A percentile compares a stretch with the other conserved stretches of the same genome.
Conservation (phyloP, 2,113 vertebrate species). For the Heteronetta atricapilla region DNA sequence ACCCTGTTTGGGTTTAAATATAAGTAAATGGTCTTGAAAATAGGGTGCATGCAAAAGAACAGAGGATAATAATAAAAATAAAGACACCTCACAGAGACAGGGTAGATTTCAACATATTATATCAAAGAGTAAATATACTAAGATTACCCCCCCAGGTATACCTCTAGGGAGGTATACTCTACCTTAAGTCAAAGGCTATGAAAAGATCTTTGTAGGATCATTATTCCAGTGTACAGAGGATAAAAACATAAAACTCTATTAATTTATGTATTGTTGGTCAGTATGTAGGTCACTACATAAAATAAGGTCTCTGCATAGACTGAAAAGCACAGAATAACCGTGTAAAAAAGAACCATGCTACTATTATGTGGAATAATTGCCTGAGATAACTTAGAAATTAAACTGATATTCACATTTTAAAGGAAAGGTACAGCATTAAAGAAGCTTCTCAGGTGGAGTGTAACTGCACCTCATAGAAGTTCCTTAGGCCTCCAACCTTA, state of each 20-base stretch:
- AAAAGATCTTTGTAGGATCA: neutral
- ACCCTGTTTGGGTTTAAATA: neutral
- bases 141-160: neutral
- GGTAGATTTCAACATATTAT: neutral
- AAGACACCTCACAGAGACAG: neutral
- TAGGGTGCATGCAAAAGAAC: neutral
- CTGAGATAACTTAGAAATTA: no score
- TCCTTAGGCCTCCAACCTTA: no score
- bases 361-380: no score
- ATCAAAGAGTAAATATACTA: neutral
- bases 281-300: neutral
- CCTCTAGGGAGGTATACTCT: neutral
- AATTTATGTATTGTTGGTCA: neutral
- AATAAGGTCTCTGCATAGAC: fast-evolving
- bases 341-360: neutral
- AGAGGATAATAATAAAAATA: neutral
- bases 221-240: neutral
- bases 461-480: no score
- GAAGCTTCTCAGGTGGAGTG: no score
- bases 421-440: no score
- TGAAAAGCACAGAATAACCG: neutral
- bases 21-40: neutral
- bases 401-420: no score
- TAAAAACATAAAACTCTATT: neutral
- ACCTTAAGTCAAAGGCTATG: neutral